Evolutionary conservation across 2,113 vertebrate species (phyloP), one percentile per base, ranked within the genome.

Genomic region (Myotis davidii): DNA sequence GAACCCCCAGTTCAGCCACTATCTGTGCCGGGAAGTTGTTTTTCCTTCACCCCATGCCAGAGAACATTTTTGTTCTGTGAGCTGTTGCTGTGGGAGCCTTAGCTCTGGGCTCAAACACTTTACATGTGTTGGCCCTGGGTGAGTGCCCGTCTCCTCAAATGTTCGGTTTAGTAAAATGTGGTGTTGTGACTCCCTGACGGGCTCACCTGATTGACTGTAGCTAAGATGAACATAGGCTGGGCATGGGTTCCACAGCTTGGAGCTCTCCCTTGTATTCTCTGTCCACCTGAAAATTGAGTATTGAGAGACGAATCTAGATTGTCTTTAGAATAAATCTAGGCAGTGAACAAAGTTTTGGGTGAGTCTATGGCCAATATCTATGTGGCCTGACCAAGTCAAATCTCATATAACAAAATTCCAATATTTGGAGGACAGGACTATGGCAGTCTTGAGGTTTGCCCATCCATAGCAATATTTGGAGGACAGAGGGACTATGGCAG

Each of bases 51-150:
- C 82, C 1, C 9, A 52, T 82, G 95, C 96, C 97, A 97, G 77
- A 72, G 91, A 59, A 97, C 96, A 97, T 97, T 95, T 97, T 97
- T 97, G 92, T 81, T 94, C 54, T 82, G n/a, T 97, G 97, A 97
- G 96, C 69, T 96, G 88, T 96, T 37, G 34, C 48, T 78, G 52
- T 50, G 21, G 34, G 88, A 73, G 45, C 91, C 54, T 94, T 52
- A 81, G 77, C 54, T 42, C 65, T 50, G 77, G 54, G 96, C 94
- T 94, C 90, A 96, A 96, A 96, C 85, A 42, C 34, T 85, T 97
- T n/a, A 42, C 95, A 95, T 90, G 96, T 94, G 94, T 90, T 96
- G 76, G 92, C 76, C 45, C 78, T 96, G 94, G 95, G 82, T 83
- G 27, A 90, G 11, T 86, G 73, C 73, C 95, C 95, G 77, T 95